Base-by-base conservation (phyloP, 1,140 invertebrate species). In the Papilio xuthus region DNA sequence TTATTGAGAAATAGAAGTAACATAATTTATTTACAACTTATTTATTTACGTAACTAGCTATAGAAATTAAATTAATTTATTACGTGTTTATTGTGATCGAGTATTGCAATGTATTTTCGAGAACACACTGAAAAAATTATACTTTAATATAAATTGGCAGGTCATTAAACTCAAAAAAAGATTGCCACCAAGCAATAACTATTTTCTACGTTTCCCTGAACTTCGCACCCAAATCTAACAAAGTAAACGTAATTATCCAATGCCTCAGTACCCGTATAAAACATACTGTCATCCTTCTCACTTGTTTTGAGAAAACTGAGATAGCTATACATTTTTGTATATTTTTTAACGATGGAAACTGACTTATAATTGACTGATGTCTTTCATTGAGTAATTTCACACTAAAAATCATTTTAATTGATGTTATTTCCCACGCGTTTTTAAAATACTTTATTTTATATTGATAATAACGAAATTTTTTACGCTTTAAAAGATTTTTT, bases 401-500 rank as follows among this genome's bases (percentile, higher is more conserved):
- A 32, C 26, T 67, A 28, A 10, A 26, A 67, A 12, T 60, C 56
- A 67, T 67, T 67, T 67, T 67, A 67, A 67, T 32, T 32, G 60
- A 12, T 13, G 26, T 12, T 60, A 23, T 67, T 67, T 67, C 60
- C 26, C 60, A 67, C 60, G 60, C 12, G 60, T 67, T 63, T 9
- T 26, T 28, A 28, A 28, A 67, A 67, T 67, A 67, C 3, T 67
- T 67, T 0, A 28, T 28, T 67, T 67, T 15, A 67, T 67, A 28
- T 15, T 13, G 1, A 23, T 28, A 28, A 28, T 18, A 67, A 32
- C 26, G 0, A 28, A 67, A 67, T 67, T 70, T 42, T 42, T 70
- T 41, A 70, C 37, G 32, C 10, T 70, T 70, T 70, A 0, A 70
- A 70, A 41, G 37, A n/a, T 41, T 70, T 70, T 70, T 73, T 47